phyloP scores from a whole-genome alignment of 2,888 invertebrate species.

The Hermodice carunculata region DNA sequence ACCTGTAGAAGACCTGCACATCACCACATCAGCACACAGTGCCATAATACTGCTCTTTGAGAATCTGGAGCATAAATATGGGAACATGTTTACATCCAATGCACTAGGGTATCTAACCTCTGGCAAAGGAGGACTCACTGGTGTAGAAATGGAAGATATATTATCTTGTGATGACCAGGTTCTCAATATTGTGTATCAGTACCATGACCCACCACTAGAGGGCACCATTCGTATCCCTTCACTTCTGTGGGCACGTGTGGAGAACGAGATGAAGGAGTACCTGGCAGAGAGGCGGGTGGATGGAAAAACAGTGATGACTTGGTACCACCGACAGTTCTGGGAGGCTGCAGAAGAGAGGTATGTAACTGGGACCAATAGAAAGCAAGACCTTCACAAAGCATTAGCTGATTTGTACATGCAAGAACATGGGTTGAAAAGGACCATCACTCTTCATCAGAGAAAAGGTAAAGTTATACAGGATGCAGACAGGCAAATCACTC shows the following conservation, averaged over 20 bases:
- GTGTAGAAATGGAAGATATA: conserved; percentile 43
- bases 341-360: conserved; percentile 45
- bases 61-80: conserved; percentile 39
- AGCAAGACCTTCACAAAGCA: conserved; percentile 11
- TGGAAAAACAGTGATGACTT: conserved; percentile 50
- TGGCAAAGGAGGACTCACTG: conserved; percentile 39
- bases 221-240: conserved; percentile 47
- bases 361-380: background rate
- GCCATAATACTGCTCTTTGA: conserved; percentile 40
- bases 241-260: conserved; percentile 48
- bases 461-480: conserved; percentile 27
- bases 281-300: conserved; percentile 49
- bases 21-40: conserved; percentile 19
- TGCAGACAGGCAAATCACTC: conserved; percentile 38
- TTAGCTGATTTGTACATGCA: conserved; percentile 34
- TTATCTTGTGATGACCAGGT: conserved; percentile 45
- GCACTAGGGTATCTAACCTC: conserved; percentile 44
- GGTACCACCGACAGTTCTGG: conserved; percentile 58
- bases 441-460: conserved; percentile 32
- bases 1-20: conserved; percentile 3
- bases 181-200: conserved; percentile 44
- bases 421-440: conserved; percentile 29
- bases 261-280: conserved; percentile 48
- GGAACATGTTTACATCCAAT: conserved; percentile 29
- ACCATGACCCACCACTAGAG: conserved; percentile 45